Base-by-base conservation (phyloP, 1,140 invertebrate species). In the Ridgeia piscesae region DNA sequence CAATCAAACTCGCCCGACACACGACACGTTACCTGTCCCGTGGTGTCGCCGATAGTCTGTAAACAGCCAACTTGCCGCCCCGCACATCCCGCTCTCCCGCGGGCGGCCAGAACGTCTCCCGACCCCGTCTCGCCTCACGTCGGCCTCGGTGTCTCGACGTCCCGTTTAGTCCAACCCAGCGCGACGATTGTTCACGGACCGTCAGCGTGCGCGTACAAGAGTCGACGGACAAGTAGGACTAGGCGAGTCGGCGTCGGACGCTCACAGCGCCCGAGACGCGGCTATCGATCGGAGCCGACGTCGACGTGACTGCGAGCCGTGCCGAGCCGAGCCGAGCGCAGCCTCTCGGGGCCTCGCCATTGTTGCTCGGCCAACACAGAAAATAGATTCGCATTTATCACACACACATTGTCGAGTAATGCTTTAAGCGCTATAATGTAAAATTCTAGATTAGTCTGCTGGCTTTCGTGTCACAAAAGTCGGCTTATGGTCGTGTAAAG, bases 381-480 rank as follows among this genome's bases (percentile, higher is more conserved):
- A 77, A 77, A 77, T 77, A 77, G 58, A 77, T 77, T 77, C 58
- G 58, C 58, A 77, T 77, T 77, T 77, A 77, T 77, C 58, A 77
- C 58, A 77, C 58, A 77, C 58, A 77, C 58, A 77, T 77, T 77
- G 58, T 77, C 58, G 58, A 14, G 58, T 77, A 77, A 77, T 77
- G 58, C 58, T 77, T 42, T 77, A 77, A 77, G 58, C 58, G 27
- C 14, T 77, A 77, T 77, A 77, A 77, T 77, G 17, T 77, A 77
- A 77, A 77, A 77, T 77, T 77, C 58, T 31, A 77, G 58, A 77
- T 77, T 77, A 77, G 14, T 77, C 58, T 77, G 58, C 58, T 77
- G 58, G 58, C 2, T 77, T 77, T 77, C 58, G 2, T 77, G 4
- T 77, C 58, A 31, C 58, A 77, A 77, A 77, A 77, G 58, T 77